A percentile compares a stretch with the other conserved stretches of the same genome.
These are phyloP conservation scores for Tenrec ecaudatus DNA, from an alignment of 2,113 vertebrate genomes.

Conservation along the genomic window DNA sequence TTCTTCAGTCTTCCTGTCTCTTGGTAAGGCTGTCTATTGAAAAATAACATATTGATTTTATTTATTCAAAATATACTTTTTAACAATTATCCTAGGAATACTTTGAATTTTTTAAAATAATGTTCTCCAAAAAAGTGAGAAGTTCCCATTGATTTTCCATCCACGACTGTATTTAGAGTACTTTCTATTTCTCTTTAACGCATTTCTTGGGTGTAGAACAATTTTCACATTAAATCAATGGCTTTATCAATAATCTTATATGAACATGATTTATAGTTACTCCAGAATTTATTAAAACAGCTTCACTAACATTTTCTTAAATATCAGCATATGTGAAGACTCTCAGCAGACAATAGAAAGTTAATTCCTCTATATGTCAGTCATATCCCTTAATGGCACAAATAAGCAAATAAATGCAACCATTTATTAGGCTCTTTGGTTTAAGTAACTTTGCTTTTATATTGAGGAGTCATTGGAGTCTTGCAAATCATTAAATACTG, in stretches of 20 bases:
- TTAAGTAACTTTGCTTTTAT: background rate
- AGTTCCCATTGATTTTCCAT: background rate
- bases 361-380: background rate
- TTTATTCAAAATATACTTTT: background rate
- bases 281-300: background rate
- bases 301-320: conserved; percentile 28
- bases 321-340: background rate
- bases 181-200: background rate
- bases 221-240: background rate
- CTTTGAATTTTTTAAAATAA: background rate
- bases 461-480: background rate
- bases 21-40: background rate
- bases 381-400: background rate
- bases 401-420: background rate
- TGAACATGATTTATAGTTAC: background rate
- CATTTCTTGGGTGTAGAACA: background rate
- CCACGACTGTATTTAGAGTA: background rate
- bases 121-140: background rate
- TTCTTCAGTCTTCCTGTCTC: background rate
- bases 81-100: background rate
- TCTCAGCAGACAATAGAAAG: conserved; percentile 19
- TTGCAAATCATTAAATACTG: background rate
- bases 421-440: no score
- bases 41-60: background rate
- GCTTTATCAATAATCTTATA: background rate